These are phyloP conservation scores for Okamejei kenojei DNA, from an alignment of 2,797 vertebrate genomes.

Conservation along the genomic window DNA sequence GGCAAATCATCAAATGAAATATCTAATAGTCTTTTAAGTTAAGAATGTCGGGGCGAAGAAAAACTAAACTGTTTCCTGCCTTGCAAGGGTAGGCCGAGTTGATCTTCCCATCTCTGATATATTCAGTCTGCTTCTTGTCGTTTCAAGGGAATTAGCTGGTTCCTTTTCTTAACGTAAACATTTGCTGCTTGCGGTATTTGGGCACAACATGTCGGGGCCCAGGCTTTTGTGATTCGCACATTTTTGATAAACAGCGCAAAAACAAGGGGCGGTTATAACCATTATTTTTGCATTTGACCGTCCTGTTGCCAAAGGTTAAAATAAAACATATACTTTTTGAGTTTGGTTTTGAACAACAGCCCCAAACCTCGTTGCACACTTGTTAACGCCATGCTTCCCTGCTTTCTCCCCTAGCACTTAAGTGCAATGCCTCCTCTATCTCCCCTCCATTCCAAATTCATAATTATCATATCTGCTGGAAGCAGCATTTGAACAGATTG, in stretches of 20 bases:
- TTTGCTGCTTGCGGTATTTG: neutral
- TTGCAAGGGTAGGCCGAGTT: conserved; percentile 42
- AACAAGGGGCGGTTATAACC: neutral
- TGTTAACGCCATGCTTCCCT: neutral
- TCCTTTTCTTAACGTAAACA: neutral
- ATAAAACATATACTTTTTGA: neutral
- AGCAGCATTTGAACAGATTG: neutral
- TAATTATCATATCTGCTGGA: neutral
- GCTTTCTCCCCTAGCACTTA: too few species aligned
- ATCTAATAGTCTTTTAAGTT: too few species aligned
- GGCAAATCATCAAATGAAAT: too few species aligned
- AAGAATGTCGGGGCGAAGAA: conserved; percentile 50
- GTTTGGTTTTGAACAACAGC: neutral
- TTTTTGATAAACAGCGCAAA: neutral
- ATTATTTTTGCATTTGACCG: neutral
- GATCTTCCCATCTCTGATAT: neutral
- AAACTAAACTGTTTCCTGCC: conserved; percentile 47
- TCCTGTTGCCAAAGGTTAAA: neutral
- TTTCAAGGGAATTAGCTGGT: neutral
- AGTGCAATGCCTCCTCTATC: too few species aligned
- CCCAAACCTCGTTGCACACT: neutral
- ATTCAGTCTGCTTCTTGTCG: neutral
- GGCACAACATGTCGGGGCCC: neutral
- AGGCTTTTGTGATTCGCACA: neutral
- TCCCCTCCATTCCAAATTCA: too few species aligned